Evolutionary conservation across 2,888 invertebrate genomes (phyloP).

Genomic region (Orchesella flavescens): DNA sequence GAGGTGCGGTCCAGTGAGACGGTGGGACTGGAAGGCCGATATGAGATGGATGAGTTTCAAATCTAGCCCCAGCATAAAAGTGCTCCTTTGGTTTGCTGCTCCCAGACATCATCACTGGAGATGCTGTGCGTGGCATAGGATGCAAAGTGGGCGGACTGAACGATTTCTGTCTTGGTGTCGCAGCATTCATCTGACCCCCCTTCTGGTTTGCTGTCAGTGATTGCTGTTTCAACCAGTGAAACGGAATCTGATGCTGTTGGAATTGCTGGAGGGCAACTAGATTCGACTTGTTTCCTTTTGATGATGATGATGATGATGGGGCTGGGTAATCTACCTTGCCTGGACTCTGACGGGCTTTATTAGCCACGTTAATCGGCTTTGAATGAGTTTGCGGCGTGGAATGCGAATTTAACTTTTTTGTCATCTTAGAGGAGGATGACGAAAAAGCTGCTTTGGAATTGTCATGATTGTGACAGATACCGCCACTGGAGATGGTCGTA

Average conservation of each 20-base stretch:
- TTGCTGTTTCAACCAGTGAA: slow-evolving; percentile 49
- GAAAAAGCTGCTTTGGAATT: slow-evolving; percentile 25
- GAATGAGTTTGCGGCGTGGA: slow-evolving; percentile 41
- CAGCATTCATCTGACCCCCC: slow-evolving; percentile 30
- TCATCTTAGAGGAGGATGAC: slow-evolving; percentile 39
- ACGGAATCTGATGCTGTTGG: slow-evolving; percentile 45
- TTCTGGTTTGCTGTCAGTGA: slow-evolving; percentile 13
- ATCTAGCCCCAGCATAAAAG: slow-evolving; percentile 71
- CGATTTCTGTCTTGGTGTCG: slow-evolving; percentile 50
- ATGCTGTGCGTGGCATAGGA: slow-evolving; percentile 48
- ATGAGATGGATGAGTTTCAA: slow-evolving; percentile 69
- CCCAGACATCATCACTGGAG: slow-evolving; percentile 45
- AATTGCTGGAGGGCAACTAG: slow-evolving; percentile 44
- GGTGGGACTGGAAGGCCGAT: slow-evolving; percentile 69
- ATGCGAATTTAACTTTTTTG: slow-evolving; percentile 42
- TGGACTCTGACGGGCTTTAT: slow-evolving; percentile 38
- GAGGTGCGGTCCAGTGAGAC: slow-evolving; percentile 68
- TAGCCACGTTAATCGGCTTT: slow-evolving; percentile 38
- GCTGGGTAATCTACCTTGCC: slow-evolving; percentile 20
- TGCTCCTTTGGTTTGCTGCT: slow-evolving; percentile 51
- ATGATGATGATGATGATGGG: too few relatives aligned
- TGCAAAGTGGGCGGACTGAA: slow-evolving; percentile 61
- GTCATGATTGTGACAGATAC: slow-evolving; percentile 51
- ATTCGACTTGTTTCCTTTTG: slow-evolving; percentile 31
- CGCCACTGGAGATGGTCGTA: slow-evolving; percentile 33